Base-by-base conservation (phyloP, 2,888 invertebrate species). In the Acheta domesticus region DNA sequence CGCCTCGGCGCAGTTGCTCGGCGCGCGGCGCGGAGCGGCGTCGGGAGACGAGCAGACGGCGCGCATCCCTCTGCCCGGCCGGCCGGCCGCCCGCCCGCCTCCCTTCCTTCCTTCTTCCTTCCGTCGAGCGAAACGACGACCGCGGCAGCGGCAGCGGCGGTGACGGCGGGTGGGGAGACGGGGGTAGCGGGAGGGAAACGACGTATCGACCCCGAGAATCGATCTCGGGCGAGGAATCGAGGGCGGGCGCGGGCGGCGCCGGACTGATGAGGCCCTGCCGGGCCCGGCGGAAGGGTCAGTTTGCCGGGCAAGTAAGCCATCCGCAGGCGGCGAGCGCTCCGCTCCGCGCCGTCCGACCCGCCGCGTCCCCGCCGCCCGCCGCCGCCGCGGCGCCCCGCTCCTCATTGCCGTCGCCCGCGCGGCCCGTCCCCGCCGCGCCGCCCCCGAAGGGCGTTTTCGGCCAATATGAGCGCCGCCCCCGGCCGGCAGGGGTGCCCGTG, bases 201-300 rank as follows among this genome's bases (percentile, higher is more conserved):
- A 62, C 62, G 62, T n/a, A n/a, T 62, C 62, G 62, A 62, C 62
- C 62, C n/a, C 62, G 62, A 62, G 62, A 36, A 62, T 62, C 62
- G 62, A 62, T 62, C 62, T 62, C 62, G 62, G 14, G 16, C 16
- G 62, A 4, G 16, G n/a, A 4, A 14, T 62, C 62, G 62, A 62
- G n/a, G 62, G n/a, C 62, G 62, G n/a, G 62, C 62, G 62, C 62
- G 62, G 14, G 62, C 36, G 62, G 62, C n/a, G 62, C n/a, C 16
- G n/a, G 14, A 62, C 62, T 62, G 62, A 62, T 62, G 62, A 62
- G 62, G n/a, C 62, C 19, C 62, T 4, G 62, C 5, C 62, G 16
- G 8, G 16, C 62, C n/a, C 62, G n/a, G 62, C n/a, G 62, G n/a
- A 62, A 62, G 62, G 62, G 62, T 62, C 16, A 62, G 62, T 62